Percentiles rank a stretch among this genome's conserved stretches.
phyloP scores from a whole-genome alignment of 2,113 vertebrate species.

The Actenoides hombroni region DNA sequence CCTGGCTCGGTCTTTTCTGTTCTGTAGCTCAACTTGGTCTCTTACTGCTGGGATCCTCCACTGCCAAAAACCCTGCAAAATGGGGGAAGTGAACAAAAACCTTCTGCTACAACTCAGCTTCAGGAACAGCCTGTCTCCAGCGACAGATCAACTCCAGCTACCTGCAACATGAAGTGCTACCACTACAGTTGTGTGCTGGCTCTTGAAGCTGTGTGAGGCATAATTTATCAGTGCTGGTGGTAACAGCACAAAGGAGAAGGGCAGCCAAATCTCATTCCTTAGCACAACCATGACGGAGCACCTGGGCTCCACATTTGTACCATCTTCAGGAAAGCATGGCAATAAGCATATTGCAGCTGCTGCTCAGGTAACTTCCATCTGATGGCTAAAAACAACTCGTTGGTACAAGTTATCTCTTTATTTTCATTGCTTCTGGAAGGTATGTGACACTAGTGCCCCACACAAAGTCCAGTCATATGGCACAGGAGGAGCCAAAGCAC shows the following conservation, averaged over 20 bases:
- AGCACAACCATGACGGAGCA: neutral
- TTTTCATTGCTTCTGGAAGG: neutral
- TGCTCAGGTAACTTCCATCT: neutral
- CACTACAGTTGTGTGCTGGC: fast-evolving
- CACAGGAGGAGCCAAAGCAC: neutral
- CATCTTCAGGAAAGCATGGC: neutral
- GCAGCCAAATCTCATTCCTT: neutral
- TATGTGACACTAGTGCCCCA: neutral
- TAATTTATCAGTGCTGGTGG: neutral
- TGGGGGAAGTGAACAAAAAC: fast-evolving
- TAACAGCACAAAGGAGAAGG: neutral
- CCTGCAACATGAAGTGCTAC: neutral
- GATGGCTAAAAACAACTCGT: neutral
- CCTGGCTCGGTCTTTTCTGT: neutral
- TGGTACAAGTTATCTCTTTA: neutral
- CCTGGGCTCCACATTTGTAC: neutral
- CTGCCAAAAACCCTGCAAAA: neutral
- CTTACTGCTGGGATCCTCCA: neutral
- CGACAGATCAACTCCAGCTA: neutral
- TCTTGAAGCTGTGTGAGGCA: neutral
- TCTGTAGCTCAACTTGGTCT: neutral
- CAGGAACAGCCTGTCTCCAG: neutral
- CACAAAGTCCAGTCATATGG: neutral
- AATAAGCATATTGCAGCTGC: neutral
- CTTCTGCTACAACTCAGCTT: neutral